Base-by-base conservation (phyloP, 2,797 vertebrate genomes). In the Coregonus sp. region DNA sequence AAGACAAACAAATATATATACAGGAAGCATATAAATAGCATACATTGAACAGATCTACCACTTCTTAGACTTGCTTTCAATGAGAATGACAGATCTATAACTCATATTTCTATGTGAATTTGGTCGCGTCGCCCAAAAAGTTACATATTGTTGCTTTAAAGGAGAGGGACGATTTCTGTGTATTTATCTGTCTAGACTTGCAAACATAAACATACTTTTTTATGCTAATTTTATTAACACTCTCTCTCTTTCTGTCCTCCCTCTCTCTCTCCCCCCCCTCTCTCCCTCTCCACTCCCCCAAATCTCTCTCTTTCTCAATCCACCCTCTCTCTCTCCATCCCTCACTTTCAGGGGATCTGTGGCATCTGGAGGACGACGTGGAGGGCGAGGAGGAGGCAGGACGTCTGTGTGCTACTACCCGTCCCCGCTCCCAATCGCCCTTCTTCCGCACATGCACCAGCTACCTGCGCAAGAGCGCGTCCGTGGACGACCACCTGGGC, bases 401-500 rank as follows among this genome's bases (percentile, higher is more conserved):
- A 7, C 82, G 72, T 67, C 0, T 9, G 1, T 59, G 29, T 5
- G 15, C 72, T 6, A 91, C 91, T 25, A 35, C 81, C 33, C 91
- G 87, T 1, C 91, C 92, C 0, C 93, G 90, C 73, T 94, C 95
- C 0, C 89, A 96, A 5, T 95, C 95, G 0, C 95, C 96, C 0
- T 97, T 97, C 86, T 93, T 94, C 75, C 93, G 25, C 25, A 25
- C 25, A 25, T 25, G 25, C 25, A 25, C 25, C 25, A 25, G 25
- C 25, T 25, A 95, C 85, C 93, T 96, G 82, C 90, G 93, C 47
- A 90, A 97, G 87, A 97, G 96, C 75, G 85, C 96, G 75, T 98
- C 97, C 0, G 95, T 96, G 0, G 97, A 98, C 56, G 95, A 97
- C 88, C 93, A 96, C 85, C 93, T 97, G 85, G 94, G 94, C 67